Conservation (phyloP, 2,888 invertebrate species). For the Bedellia somnulentella region DNA sequence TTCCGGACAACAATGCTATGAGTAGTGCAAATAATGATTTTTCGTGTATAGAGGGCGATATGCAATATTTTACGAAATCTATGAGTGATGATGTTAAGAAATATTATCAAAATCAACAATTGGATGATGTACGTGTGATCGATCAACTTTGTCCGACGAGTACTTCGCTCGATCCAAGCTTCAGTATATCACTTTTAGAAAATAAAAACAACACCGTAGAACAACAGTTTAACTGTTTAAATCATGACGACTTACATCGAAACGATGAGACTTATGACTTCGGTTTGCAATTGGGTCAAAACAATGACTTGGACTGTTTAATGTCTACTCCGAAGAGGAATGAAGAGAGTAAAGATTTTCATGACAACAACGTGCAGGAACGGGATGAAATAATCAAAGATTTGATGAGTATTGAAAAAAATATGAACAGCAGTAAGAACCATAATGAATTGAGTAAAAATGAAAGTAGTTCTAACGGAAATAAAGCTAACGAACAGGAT, state of each 20-base stretch:
- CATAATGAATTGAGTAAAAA: too few species aligned
- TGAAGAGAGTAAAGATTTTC: constrained; percentile 21
- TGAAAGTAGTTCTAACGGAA: neutral
- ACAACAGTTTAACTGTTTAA: constrained; percentile 31
- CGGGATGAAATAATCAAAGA: constrained; percentile 48
- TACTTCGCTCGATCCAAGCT: constrained; percentile 35
- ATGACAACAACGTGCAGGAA: constrained; percentile 28
- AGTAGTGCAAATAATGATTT: constrained; percentile 39
- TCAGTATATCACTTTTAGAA: constrained; percentile 41
- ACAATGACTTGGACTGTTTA: constrained; percentile 38
- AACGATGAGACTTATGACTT: constrained; percentile 47
- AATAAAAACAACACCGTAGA: constrained; percentile 30
- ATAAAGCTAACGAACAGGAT: neutral
- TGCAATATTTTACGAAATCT: constrained; percentile 51
- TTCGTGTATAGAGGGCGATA: constrained; percentile 47
- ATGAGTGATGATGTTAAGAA: constrained; percentile 54
- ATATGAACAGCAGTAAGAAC: constrained; percentile 20
- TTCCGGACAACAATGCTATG: constrained; percentile 29
- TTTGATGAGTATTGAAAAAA: constrained; percentile 45
- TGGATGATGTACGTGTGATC: constrained; percentile 33
- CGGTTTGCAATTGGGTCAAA: constrained; percentile 33
- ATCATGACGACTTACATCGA: constrained; percentile 34
- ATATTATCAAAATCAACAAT: constrained; percentile 44
- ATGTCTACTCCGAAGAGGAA: constrained; percentile 37
- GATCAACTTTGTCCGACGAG: constrained; percentile 43